Percentiles rank a stretch among this genome's conserved stretches.
Evolutionary conservation across 1,140 invertebrate genomes (phyloP).

Genomic region (Spodoptera frugiperda): DNA sequence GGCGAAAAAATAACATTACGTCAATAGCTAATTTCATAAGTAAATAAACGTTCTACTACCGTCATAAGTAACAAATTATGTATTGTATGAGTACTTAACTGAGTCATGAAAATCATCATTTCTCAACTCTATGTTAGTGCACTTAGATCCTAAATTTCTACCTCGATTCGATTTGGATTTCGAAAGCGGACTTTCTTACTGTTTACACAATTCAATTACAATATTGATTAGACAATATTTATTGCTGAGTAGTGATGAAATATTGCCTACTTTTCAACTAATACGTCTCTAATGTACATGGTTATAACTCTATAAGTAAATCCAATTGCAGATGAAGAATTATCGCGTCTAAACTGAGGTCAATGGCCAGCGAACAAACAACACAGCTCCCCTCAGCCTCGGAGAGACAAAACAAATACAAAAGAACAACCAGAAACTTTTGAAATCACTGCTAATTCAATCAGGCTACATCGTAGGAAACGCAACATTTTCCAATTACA

Average conservation of each 20-base stretch:
- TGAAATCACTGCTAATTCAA: conserved; percentile 29
- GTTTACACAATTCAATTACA: conserved; percentile 11
- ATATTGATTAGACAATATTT: conserved; percentile 3
- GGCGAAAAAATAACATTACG: background rate
- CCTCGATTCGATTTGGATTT: background rate
- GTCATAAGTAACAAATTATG: no score
- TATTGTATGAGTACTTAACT: background rate
- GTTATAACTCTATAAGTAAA: no score
- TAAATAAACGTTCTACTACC: no score
- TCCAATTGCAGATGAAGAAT: no score
- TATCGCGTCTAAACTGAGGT: conserved; percentile 1
- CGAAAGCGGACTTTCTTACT: conserved; percentile 11
- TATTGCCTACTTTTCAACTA: background rate
- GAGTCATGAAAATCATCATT: background rate
- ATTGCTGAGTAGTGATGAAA: conserved; percentile 8
- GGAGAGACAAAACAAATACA: background rate
- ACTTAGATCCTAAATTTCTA: no score
- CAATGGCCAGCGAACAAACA: background rate
- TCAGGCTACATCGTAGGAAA: conserved; percentile 17
- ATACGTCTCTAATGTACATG: no score
- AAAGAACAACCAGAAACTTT: background rate
- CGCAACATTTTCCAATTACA: conserved; percentile 30
- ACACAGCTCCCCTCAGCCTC: background rate
- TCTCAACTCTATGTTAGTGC: background rate
- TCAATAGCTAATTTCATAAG: no score